Percentiles rank a stretch among this genome's conserved stretches.
phyloP scores from a whole-genome alignment of 2,113 vertebrate species.

The Microtus montanus region DNA sequence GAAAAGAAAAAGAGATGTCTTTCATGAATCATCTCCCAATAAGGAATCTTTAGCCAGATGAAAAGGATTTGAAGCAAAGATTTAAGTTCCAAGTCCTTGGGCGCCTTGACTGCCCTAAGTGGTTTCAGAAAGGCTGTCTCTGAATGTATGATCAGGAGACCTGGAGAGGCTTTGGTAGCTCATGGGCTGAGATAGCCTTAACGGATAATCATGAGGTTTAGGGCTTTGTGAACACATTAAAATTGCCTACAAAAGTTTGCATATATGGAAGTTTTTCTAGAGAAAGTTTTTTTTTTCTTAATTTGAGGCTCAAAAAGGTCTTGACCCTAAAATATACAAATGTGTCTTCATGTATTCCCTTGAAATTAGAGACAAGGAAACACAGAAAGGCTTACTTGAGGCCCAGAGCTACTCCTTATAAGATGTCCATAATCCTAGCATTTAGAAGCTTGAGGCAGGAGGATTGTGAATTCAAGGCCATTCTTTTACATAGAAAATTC shows the following conservation, averaged over 20 bases:
- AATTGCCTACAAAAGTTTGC: background rate
- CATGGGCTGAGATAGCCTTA: background rate
- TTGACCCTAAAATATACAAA: background rate
- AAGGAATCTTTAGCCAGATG: conserved; percentile 57
- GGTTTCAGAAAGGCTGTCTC: conserved; percentile 39
- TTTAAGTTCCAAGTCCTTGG: conserved; percentile 34
- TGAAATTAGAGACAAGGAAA: background rate
- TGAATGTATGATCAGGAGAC: background rate
- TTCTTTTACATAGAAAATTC: background rate
- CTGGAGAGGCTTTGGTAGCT: background rate
- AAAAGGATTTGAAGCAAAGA: conserved; percentile 59
- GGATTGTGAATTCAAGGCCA: background rate
- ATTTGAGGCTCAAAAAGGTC: conserved; percentile 21
- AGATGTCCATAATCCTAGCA: background rate
- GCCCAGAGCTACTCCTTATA: background rate
- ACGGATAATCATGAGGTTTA: background rate
- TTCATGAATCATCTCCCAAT: conserved; percentile 60
- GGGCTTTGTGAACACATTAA: background rate
- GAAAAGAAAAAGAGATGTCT: conserved; percentile 25
- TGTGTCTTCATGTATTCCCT: background rate
- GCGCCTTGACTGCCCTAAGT: background rate
- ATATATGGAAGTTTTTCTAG: background rate
- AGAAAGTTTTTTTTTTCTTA: conserved; percentile 25
- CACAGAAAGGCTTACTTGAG: background rate
- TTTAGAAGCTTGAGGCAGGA: background rate